Evolutionary conservation across 2,888 invertebrate genomes (phyloP), one percentile per base, ranked within the genome.

Genomic region (Machimus atricapillus): DNA sequence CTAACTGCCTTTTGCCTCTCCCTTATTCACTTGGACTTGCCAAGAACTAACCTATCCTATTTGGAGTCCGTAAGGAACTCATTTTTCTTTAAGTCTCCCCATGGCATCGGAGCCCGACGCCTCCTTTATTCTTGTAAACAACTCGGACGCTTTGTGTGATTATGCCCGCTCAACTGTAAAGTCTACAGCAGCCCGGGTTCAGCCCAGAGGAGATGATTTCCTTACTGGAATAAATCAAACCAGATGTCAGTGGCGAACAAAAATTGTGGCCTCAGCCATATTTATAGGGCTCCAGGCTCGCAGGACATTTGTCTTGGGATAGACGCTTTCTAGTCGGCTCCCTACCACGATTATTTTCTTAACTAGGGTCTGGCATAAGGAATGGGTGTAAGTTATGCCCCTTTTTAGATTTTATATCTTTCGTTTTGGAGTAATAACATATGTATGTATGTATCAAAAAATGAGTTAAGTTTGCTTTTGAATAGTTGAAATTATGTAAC

Each of bases 261-360:
- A 66, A 83, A 23, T 83, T 66, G 66, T 37, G 66, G 83, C 66
- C 83, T 37, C 83, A 73, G 83, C 40, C 73, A 83, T 83, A 83
- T 83, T 83, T 83, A 83, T 83, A 83, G 83, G 83, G 83, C 83
- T 83, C 83, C 83, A 83, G n/a, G 83, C 58, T 58, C 66, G 14
- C 14, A 58, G 66, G 40, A 73, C 66, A 40, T 66, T 66, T 83
- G 40, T 83, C 83, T 66, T 83, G 23, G 40, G 66, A 66, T 66
- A 66, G 66, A 66, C 66, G 66, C 66, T 66, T 66, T 66, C 66
- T 66, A 66, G 66, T 19, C 66, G 66, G 23, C 19, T 9, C 23
- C 66, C 66, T 23, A 66, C 23, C 66, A 66, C 66, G 66, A 27
- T 19, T 7, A 23, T 66, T 66, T 66, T 66, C 66, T 66, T 66